A percentile compares a stretch with the other conserved stretches of the same genome.
Evolutionary conservation across 2,113 vertebrate genomes (phyloP).

Genomic region (Triplophysa dalaica): DNA sequence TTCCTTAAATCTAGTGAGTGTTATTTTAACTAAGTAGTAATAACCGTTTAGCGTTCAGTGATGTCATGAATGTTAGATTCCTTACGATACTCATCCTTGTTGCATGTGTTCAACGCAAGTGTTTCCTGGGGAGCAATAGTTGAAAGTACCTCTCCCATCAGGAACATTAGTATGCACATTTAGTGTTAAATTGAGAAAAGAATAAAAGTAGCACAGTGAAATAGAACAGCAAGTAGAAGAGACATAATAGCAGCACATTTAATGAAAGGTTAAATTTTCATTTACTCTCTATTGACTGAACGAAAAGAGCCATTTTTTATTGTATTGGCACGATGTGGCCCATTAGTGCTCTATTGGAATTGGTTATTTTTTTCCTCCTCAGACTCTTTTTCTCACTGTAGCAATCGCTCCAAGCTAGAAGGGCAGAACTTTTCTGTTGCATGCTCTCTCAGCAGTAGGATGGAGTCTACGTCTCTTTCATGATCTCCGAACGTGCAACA

Average conservation of each 20-base stretch:
- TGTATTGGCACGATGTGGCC: slow-evolving; percentile 83
- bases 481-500: slow-evolving; percentile 51
- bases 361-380: slow-evolving; percentile 66
- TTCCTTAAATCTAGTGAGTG: no score
- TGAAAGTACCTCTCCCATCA: not conserved
- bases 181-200: slow-evolving; percentile 56
- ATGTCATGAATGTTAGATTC: not conserved
- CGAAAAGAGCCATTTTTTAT: slow-evolving; percentile 81
- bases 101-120: not conserved
- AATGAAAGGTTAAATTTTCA: slow-evolving; percentile 83
- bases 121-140: not conserved
- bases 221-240: slow-evolving; percentile 68
- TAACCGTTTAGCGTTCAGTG: not conserved
- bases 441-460: slow-evolving; percentile 47
- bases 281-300: slow-evolving; percentile 81
- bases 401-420: slow-evolving; percentile 75
- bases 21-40: not conserved
- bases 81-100: not conserved
- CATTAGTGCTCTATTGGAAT: slow-evolving; percentile 83
- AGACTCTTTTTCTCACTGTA: slow-evolving; percentile 62
- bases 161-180: slow-evolving; percentile 58
- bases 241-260: slow-evolving; percentile 77
- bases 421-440: slow-evolving; percentile 60
- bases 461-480: slow-evolving; percentile 57
- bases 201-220: slow-evolving; percentile 64